Evolutionary conservation across 2,888 invertebrate species (phyloP).

Genomic region (Stenotaenia linearis): DNA sequence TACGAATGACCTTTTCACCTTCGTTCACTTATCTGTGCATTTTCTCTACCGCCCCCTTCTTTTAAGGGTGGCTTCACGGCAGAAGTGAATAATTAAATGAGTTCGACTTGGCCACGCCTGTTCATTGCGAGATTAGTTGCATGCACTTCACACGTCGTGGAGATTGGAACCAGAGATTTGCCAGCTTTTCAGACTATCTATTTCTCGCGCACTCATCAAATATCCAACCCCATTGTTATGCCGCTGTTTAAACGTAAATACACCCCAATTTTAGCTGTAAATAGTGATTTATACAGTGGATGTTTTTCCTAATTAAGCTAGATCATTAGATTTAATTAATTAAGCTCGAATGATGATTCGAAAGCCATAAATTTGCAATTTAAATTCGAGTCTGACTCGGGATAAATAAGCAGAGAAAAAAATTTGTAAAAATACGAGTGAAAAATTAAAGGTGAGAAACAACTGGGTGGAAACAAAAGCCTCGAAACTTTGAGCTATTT

Average conservation of each 20-base stretch:
- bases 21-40: constrained; percentile 15
- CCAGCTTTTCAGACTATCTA: constrained; percentile 2
- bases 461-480: neutral
- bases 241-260: neutral
- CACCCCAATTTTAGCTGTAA: too few species aligned
- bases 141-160: constrained; percentile 26
- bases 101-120: constrained; percentile 26
- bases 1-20: constrained; percentile 12
- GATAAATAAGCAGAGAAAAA: neutral
- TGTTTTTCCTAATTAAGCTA: too few species aligned
- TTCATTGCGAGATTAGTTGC: constrained; percentile 26
- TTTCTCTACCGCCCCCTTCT: neutral
- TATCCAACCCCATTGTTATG: neutral
- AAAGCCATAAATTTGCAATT: neutral
- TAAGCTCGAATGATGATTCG: neutral
- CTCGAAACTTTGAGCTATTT: neutral
- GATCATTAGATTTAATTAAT: too few species aligned
- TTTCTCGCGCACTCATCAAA: constrained; percentile 1
- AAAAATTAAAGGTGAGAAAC: neutral
- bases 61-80: neutral
- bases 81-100: constrained; percentile 21
- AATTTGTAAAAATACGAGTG: too few species aligned
- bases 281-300: too few species aligned
- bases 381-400: neutral
- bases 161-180: constrained; percentile 23